phyloP scores from a whole-genome alignment of 2,797 vertebrate species.

The Vespertilio murinus region DNA sequence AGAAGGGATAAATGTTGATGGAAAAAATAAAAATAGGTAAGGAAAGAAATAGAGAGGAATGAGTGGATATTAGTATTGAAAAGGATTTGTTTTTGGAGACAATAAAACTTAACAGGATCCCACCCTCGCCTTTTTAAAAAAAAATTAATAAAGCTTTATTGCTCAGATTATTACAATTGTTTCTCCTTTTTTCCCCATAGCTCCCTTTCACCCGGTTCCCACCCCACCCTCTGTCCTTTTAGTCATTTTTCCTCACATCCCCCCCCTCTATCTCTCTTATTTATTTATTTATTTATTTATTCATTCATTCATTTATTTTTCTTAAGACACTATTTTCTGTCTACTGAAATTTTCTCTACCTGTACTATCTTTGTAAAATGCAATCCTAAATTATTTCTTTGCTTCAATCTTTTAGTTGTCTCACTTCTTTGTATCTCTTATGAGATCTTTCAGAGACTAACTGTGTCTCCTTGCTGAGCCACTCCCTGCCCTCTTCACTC shows the following conservation, averaged over 20 bases:
- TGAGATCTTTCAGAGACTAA: neutral
- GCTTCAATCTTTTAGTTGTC: neutral
- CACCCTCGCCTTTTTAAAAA: neutral
- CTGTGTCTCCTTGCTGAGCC: accelerated
- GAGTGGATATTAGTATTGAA: neutral
- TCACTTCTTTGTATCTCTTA: neutral
- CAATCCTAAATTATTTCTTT: neutral
- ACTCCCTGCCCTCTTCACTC: accelerated
- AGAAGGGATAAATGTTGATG: neutral
- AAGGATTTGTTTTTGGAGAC: neutral
- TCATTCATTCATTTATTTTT: neutral
- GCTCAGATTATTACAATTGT: no score
- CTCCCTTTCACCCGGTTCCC: no score
- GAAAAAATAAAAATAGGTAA: neutral
- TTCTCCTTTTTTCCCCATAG: no score
- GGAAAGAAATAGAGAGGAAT: neutral
- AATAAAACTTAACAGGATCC: neutral
- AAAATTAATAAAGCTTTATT: no score
- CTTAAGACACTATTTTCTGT: neutral
- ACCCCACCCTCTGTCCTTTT: no score
- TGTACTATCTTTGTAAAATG: neutral
- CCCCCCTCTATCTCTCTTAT: no score
- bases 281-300: no score
- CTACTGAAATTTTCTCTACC: neutral
- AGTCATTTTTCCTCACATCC: no score